Conservation (phyloP, 2,113 vertebrate genomes). For the Oxygymnocypris stewartii region DNA sequence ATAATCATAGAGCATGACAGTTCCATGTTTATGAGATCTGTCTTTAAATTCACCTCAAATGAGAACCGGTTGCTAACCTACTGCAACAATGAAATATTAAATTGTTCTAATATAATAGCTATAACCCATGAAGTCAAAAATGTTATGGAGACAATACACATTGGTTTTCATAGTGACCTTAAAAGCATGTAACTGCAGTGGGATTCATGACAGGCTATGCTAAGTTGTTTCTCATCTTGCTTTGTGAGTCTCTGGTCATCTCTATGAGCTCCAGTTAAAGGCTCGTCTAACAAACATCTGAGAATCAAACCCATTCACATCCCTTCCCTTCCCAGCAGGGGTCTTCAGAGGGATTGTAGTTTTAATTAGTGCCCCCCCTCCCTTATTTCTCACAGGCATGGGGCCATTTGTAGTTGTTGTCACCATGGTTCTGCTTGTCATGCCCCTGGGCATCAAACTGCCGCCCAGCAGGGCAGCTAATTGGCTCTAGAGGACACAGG, state of each 20-base stretch:
- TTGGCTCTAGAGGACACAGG: conserved; percentile 70
- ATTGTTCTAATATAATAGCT: neutral
- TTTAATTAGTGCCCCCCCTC: conserved; percentile 73
- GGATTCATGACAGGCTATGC: conserved; percentile 46
- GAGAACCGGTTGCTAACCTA: neutral
- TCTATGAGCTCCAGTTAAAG: conserved; percentile 49
- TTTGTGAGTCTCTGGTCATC: conserved; percentile 53
- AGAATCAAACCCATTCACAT: conserved; percentile 39
- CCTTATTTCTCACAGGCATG: conserved; percentile 69
- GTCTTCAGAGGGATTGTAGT: conserved; percentile 61
- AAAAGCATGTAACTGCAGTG: neutral
- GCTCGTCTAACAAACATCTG: conserved; percentile 47
- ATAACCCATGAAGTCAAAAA: neutral
- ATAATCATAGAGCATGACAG: neutral
- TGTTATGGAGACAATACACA: neutral
- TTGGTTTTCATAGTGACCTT: conserved; percentile 44
- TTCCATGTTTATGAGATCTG: too few species aligned
- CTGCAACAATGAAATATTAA: neutral
- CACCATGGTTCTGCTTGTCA: conserved; percentile 75
- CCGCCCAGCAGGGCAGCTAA: conserved; percentile 82
- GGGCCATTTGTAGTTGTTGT: conserved; percentile 67
- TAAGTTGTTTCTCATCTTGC: conserved; percentile 51
- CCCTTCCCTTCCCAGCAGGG: conserved; percentile 58
- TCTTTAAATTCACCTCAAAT: neutral
- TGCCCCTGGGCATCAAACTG: conserved; percentile 81